These are phyloP conservation scores for Cyphomyrmex costatus DNA, from an alignment of 1,140 invertebrate genomes.

Conservation along the genomic window DNA sequence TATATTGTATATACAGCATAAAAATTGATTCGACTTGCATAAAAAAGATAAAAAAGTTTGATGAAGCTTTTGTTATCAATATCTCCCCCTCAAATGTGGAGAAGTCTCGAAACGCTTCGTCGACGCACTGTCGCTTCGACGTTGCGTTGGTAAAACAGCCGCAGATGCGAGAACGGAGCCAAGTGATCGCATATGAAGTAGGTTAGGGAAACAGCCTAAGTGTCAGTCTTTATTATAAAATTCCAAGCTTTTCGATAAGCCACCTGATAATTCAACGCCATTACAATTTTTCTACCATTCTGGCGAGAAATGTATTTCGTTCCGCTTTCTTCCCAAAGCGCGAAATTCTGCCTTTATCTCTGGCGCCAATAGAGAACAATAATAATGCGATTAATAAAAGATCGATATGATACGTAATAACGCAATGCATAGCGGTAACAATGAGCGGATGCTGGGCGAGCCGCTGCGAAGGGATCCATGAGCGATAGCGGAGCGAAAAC, in stretches of 20 bases:
- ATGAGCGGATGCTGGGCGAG: background rate
- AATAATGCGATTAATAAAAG: background rate
- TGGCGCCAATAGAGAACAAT: background rate
- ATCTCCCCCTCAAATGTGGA: background rate
- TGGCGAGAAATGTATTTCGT: background rate
- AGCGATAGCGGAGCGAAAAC: background rate
- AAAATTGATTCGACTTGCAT: conserved; percentile 1
- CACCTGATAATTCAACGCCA: background rate
- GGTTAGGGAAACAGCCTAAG: conserved; percentile 14
- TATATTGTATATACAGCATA: background rate
- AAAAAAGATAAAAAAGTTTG: background rate
- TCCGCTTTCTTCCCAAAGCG: background rate
- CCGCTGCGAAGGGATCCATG: background rate
- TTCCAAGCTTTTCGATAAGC: background rate
- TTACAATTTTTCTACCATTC: background rate
- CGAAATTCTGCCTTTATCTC: background rate
- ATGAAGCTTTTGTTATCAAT: background rate
- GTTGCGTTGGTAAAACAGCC: conserved; percentile 54
- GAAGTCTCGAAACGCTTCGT: background rate
- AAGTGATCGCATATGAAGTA: conserved; percentile 16
- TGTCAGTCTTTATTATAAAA: background rate
- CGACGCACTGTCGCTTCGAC: background rate
- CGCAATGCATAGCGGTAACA: background rate
- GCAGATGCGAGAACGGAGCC: background rate
- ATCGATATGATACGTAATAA: background rate